Evolutionary conservation across 1,140 invertebrate species (phyloP).

Genomic region (Pantala flavescens): DNA sequence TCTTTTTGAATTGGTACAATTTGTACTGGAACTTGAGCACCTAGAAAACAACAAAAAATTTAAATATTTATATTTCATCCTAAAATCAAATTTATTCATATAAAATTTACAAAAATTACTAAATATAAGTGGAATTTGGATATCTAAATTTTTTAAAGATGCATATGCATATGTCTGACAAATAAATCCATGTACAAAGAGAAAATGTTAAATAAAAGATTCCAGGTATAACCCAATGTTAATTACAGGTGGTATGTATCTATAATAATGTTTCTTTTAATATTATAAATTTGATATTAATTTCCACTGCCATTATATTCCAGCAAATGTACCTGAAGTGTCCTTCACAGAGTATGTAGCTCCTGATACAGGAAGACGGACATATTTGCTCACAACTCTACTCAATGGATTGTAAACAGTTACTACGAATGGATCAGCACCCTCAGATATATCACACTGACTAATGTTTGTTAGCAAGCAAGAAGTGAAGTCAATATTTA

Average conservation of each 20-base stretch:
- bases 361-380: conserved; percentile 27
- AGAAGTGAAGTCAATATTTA: conserved; percentile 24
- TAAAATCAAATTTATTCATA: no score
- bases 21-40: conserved; percentile 23
- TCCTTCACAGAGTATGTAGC: conserved; percentile 25
- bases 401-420: conserved; percentile 42
- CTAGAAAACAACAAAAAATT: conserved; percentile 19
- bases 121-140: no score
- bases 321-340: conserved; percentile 22
- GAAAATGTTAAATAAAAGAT: no score
- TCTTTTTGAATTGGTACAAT: conserved; percentile 27
- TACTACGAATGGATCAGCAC: conserved; percentile 30
- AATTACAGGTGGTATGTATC: no score
- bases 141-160: no score
- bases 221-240: no score
- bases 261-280: no score
- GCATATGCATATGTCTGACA: no score
- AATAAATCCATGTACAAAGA: no score
- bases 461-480: conserved; percentile 44
- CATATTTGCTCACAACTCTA: conserved; percentile 19
- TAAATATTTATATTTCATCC: no score
- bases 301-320: background rate
- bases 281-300: no score
- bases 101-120: no score
- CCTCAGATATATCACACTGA: conserved; percentile 38